These are phyloP conservation scores for Criorhina ranunculi DNA, from an alignment of 2,888 invertebrate genomes.

Conservation along the genomic window DNA sequence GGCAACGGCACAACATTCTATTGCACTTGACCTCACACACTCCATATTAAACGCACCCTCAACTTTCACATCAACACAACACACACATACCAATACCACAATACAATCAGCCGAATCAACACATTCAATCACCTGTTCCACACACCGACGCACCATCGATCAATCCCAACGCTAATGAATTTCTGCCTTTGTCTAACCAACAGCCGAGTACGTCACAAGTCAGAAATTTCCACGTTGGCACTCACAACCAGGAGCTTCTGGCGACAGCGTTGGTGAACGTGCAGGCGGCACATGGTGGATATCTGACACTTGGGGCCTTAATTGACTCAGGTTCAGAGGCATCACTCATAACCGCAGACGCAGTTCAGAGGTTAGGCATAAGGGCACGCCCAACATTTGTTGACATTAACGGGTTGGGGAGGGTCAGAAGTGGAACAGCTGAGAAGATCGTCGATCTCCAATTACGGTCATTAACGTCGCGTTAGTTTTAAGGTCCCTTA, in stretches of 20 bases:
- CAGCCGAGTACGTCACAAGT: neutral
- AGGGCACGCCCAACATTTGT: neutral
- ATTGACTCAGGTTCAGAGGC: neutral
- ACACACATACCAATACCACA: too few relatives aligned
- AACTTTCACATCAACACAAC: too few relatives aligned
- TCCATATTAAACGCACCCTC: too few relatives aligned
- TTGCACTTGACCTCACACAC: too few relatives aligned
- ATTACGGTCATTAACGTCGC: neutral
- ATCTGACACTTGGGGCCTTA: too few relatives aligned
- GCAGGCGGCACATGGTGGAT: neutral
- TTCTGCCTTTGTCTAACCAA: neutral
- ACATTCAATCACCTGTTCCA: too few relatives aligned
- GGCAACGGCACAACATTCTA: too few relatives aligned
- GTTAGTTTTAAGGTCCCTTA: constrained; percentile 2
- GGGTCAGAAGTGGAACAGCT: neutral
- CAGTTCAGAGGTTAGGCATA: neutral
- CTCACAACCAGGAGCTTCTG: neutral
- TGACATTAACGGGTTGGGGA: neutral
- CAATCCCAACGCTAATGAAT: too few relatives aligned
- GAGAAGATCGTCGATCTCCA: too few relatives aligned
- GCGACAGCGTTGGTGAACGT: neutral
- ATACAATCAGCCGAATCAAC: too few relatives aligned
- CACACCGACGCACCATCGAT: too few relatives aligned
- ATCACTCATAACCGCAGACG: neutral
- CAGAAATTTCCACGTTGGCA: neutral